Conservation (phyloP, 2,888 invertebrate species). For the Epinotia demarniana region DNA sequence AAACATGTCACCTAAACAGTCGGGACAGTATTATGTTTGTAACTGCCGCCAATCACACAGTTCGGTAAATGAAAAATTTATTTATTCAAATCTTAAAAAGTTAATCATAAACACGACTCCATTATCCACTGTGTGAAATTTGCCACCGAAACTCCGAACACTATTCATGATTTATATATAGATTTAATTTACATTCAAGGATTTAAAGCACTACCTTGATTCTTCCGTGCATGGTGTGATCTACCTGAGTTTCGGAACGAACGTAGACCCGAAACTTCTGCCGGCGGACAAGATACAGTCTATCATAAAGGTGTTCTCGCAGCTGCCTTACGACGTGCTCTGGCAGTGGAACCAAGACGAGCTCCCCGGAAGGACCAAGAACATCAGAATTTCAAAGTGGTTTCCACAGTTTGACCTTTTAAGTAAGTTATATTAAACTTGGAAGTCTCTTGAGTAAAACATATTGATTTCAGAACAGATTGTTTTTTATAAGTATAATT, state of each 20-base stretch:
- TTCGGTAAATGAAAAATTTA: too few species aligned
- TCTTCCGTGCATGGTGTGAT: constrained; percentile 69
- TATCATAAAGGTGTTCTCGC: constrained; percentile 64
- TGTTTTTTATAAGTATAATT: too few species aligned
- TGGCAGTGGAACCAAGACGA: constrained; percentile 69
- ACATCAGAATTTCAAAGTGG: constrained; percentile 53
- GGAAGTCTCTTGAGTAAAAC: too few species aligned
- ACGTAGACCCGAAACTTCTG: constrained; percentile 60
- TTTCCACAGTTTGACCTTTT: constrained; percentile 18
- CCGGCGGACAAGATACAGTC: constrained; percentile 58
- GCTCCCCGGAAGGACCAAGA: constrained; percentile 57
- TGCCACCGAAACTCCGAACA: too few species aligned
- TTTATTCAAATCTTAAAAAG: too few species aligned
- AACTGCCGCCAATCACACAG: too few species aligned
- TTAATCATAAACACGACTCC: too few species aligned
- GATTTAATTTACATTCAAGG: constrained; percentile 51
- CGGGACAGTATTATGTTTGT: too few species aligned
- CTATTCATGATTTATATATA: too few species aligned
- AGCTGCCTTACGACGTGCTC: constrained; percentile 69
- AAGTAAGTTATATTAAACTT: background rate
- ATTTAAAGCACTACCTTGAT: constrained; percentile 62
- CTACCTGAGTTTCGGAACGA: constrained; percentile 76
- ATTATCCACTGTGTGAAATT: too few species aligned
- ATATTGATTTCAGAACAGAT: too few species aligned
- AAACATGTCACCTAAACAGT: too few species aligned